These are phyloP conservation scores for Trachelus tabidus DNA, from an alignment of 2,888 invertebrate genomes.

Conservation along the genomic window DNA sequence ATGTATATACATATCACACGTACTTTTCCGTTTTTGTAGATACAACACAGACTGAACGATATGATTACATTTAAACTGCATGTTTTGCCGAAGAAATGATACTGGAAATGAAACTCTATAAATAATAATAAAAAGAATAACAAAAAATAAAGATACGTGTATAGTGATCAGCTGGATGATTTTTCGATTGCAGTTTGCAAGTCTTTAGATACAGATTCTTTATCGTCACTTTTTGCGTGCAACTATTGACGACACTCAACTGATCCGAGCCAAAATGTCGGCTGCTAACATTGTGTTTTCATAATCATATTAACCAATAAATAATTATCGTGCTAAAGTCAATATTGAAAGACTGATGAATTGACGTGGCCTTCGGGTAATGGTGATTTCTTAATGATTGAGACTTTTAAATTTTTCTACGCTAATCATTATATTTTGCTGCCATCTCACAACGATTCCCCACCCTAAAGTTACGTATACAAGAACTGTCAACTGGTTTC, in stretches of 20 bases:
- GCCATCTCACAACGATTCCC: not conserved
- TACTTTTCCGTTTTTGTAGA: too few species aligned
- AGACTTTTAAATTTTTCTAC: not conserved
- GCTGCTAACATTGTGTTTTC: slow-evolving; percentile 21
- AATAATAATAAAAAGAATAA: too few species aligned
- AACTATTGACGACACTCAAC: not conserved
- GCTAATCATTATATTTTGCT: not conserved
- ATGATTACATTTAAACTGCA: too few species aligned
- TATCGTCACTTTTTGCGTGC: not conserved
- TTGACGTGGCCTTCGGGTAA: not conserved
- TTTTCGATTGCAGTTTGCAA: not conserved
- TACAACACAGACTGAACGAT: too few species aligned
- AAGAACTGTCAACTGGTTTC: not conserved
- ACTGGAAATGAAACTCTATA: too few species aligned
- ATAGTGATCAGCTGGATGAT: not conserved
- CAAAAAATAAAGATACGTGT: not conserved
- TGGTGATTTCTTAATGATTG: not conserved
- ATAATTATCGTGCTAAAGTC: not conserved
- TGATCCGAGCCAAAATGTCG: slow-evolving; percentile 14
- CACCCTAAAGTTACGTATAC: not conserved
- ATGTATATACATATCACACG: too few species aligned
- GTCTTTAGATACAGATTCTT: not conserved
- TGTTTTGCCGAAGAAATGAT: too few species aligned
- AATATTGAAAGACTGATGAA: not conserved
- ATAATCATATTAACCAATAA: slow-evolving; percentile 11